Conservation (phyloP, 2,888 invertebrate species). For the Lampropteryx suffumata region DNA sequence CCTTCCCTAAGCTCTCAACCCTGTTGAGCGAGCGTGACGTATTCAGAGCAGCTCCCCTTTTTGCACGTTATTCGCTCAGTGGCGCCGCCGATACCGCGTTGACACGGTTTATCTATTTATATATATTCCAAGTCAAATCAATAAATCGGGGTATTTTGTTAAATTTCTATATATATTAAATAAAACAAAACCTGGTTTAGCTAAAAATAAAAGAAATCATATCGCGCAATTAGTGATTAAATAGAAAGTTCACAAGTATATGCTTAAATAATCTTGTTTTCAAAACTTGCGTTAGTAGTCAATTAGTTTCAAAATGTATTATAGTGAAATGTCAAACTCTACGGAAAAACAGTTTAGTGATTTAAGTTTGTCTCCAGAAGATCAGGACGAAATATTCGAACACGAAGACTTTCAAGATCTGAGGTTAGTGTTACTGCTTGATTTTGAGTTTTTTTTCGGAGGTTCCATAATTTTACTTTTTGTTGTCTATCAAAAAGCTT, state of each 20-base stretch:
- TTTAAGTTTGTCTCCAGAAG: constrained; percentile 86
- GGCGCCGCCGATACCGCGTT: constrained; percentile 4
- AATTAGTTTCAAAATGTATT: not conserved
- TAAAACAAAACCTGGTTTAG: not conserved
- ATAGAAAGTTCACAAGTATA: too few species aligned
- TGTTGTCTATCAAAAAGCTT: too few species aligned
- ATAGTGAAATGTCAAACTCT: constrained; percentile 69
- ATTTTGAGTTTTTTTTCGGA: too few species aligned
- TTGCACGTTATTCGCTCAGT: constrained; percentile 11
- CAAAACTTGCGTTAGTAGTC: too few species aligned
- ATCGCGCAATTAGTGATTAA: too few species aligned
- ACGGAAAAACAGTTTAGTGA: constrained; percentile 88
- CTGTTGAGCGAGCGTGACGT: constrained; percentile 13
- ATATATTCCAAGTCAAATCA: too few species aligned
- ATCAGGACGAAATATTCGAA: constrained; percentile 89
- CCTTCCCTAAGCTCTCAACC: constrained; percentile 12
- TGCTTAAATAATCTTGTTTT: too few species aligned
- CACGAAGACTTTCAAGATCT: constrained; percentile 83
- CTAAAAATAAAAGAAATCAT: not conserved
- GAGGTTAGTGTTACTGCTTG: constrained; percentile 81
- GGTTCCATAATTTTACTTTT: too few species aligned
- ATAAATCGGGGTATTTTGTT: too few species aligned
- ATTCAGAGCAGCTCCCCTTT: constrained; percentile 8
- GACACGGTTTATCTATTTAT: not conserved
- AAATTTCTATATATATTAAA: too few species aligned